These are phyloP conservation scores for Tachycineta bicolor DNA, from an alignment of 2,113 vertebrate species.

Conservation along the genomic window DNA sequence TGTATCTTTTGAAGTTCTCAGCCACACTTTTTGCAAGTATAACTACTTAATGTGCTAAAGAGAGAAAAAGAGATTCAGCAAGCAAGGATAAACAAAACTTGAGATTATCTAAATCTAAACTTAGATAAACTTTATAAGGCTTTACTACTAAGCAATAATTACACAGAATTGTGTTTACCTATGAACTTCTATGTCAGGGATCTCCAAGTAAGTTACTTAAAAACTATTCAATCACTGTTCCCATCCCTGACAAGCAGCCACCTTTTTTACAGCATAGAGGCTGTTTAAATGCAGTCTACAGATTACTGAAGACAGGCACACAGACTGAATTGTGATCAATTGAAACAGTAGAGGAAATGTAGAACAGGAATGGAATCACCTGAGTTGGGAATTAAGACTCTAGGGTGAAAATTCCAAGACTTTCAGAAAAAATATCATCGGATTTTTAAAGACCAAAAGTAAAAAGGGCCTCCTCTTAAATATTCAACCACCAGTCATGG, in stretches of 20 bases:
- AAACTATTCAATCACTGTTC: neutral
- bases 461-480: neutral
- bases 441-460: neutral
- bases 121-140: neutral
- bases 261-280: neutral
- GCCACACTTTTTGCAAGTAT: neutral
- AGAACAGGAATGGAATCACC: neutral
- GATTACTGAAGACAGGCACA: neutral
- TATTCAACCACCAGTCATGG: neutral
- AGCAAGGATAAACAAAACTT: neutral
- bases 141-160: constrained; percentile 17
- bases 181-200: neutral
- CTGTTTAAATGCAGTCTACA: neutral
- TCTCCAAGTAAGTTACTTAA: neutral
- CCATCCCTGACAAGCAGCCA: neutral
- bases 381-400: neutral
- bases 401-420: neutral
- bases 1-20: neutral
- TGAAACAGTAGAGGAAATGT: neutral
- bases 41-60: neutral
- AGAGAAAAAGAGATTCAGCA: neutral
- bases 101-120: neutral
- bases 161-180: neutral
- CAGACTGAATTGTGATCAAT: neutral
- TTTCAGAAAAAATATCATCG: neutral